phyloP scores from a whole-genome alignment of 2,888 invertebrate species.

The Brachyptera risi region DNA sequence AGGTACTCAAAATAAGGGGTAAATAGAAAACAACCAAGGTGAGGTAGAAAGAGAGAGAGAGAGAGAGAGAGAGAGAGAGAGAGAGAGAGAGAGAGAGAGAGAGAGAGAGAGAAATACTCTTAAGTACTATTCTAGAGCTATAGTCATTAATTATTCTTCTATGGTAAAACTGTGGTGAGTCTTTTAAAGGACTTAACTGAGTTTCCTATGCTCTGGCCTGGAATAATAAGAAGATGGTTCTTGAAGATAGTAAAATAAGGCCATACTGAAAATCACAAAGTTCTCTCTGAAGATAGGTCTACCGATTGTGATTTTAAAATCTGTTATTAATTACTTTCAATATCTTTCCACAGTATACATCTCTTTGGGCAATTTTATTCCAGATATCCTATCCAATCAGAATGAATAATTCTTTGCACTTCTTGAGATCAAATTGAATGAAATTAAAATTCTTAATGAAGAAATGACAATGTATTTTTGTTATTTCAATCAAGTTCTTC shows the following conservation, averaged over 20 bases:
- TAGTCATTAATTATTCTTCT: slow-evolving; percentile 17
- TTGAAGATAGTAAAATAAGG: background rate
- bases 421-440: too few relatives aligned
- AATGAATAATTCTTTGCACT: too few relatives aligned
- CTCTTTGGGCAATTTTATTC: too few relatives aligned
- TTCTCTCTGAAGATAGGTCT: too few relatives aligned
- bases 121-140: slow-evolving; percentile 1
- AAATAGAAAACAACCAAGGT: slow-evolving; percentile 10
- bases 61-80: background rate
- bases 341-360: too few relatives aligned
- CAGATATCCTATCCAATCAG: too few relatives aligned
- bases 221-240: slow-evolving; percentile 1
- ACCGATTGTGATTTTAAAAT: too few relatives aligned
- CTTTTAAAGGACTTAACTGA: background rate
- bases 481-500: too few relatives aligned
- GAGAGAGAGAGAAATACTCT: background rate
- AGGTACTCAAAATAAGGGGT: slow-evolving; percentile 2
- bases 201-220: background rate
- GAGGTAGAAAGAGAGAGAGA: background rate
- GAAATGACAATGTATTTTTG: too few relatives aligned
- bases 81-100: background rate
- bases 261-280: background rate
- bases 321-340: too few relatives aligned
- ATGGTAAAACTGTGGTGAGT: background rate
- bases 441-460: too few relatives aligned